Percentiles rank a stretch among this genome's conserved stretches.
phyloP scores from a whole-genome alignment of 2,888 invertebrate species.

The Lathronympha strigana region DNA sequence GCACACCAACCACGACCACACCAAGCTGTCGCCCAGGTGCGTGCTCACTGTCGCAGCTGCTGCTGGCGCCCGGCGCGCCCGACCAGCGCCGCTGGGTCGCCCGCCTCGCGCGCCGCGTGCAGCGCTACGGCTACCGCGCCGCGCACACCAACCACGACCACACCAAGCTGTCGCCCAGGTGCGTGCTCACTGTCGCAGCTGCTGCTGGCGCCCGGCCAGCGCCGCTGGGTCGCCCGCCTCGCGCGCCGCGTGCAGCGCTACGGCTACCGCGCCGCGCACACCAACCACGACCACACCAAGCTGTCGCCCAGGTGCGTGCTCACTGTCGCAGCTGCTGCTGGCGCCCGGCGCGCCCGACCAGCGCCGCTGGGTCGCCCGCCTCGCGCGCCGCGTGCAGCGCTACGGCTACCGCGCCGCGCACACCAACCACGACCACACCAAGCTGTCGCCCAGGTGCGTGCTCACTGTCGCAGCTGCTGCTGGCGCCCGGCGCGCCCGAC shows the following conservation, averaged over 20 bases:
- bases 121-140: slow-evolving; percentile 97
- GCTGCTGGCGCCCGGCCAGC: slow-evolving; percentile 94
- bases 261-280: slow-evolving; percentile 96
- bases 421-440: slow-evolving; percentile 77
- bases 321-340: slow-evolving; percentile 86
- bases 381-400: slow-evolving; percentile 96
- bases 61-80: slow-evolving; percentile 93
- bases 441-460: slow-evolving; percentile 62
- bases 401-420: slow-evolving; percentile 97
- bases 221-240: slow-evolving; percentile 95
- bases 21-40: slow-evolving; percentile 66
- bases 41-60: slow-evolving; percentile 72
- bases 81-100: slow-evolving; percentile 97
- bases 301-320: slow-evolving; percentile 59
- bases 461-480: slow-evolving; percentile 83
- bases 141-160: slow-evolving; percentile 86
- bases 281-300: slow-evolving; percentile 72
- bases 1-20: slow-evolving; percentile 84
- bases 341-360: slow-evolving; percentile 94
- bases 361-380: slow-evolving; percentile 95
- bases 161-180: slow-evolving; percentile 68
- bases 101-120: slow-evolving; percentile 95
- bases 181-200: slow-evolving; percentile 68
- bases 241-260: slow-evolving; percentile 96
- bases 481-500: slow-evolving; percentile 93